phyloP scores from a whole-genome alignment of 2,888 invertebrate species.

The Mongoloraphidia duomilia region DNA sequence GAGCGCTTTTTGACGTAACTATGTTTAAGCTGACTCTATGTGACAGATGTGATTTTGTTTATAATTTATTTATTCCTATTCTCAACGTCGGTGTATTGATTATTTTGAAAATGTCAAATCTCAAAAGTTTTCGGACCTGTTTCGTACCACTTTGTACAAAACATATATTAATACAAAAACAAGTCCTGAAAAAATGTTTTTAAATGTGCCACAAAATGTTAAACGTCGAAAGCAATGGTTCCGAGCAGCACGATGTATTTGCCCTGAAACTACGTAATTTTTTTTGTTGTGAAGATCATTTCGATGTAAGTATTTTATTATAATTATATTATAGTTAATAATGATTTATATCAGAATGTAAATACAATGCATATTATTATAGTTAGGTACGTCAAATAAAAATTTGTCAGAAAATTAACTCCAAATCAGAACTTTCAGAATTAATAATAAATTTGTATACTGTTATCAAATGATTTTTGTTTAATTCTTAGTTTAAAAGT shows the following conservation, averaged over 20 bases:
- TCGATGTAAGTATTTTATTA: conserved; percentile 8
- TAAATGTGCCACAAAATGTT: conserved; percentile 7
- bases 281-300: conserved; percentile 11
- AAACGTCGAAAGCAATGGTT: conserved; percentile 9
- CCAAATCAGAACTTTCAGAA: background rate
- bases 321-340: background rate
- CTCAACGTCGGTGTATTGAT: too few relatives aligned
- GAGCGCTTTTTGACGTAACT: too few relatives aligned
- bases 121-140: too few relatives aligned
- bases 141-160: conserved; percentile 8
- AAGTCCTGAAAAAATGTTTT: conserved; percentile 8
- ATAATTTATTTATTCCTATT: too few relatives aligned
- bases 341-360: too few relatives aligned
- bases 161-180: conserved; percentile 9
- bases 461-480: background rate
- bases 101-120: too few relatives aligned
- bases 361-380: background rate
- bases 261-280: conserved; percentile 5
- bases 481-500: background rate
- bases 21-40: too few relatives aligned
- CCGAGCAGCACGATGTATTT: conserved; percentile 1
- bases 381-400: background rate
- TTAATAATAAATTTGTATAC: background rate
- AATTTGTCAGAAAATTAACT: background rate
- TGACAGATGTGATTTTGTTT: too few relatives aligned